Evolutionary conservation across 2,888 invertebrate species (phyloP).

Genomic region (Microctonus brassicae): DNA sequence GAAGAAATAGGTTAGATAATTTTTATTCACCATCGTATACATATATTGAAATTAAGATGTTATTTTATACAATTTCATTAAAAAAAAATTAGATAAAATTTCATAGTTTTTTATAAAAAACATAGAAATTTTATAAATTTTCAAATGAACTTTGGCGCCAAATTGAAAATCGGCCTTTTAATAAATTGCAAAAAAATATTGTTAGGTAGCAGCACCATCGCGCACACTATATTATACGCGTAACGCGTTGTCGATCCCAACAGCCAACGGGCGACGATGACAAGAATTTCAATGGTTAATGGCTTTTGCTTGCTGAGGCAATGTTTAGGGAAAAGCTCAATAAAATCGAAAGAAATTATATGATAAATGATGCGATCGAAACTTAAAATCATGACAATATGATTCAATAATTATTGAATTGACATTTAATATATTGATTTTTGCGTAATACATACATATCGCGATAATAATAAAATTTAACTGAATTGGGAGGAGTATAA

Average conservation of each 20-base stretch:
- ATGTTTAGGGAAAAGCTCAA: slow-evolving; percentile 58
- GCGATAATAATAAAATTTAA: slow-evolving; percentile 4
- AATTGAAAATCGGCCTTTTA: neutral
- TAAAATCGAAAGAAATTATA: slow-evolving; percentile 72
- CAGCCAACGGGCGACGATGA: slow-evolving; percentile 35
- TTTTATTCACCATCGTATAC: no score
- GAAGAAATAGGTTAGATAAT: no score
- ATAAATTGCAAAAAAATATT: neutral
- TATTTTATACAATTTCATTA: no score
- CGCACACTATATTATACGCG: no score
- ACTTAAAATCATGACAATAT: slow-evolving; percentile 74
- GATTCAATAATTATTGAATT: slow-evolving; percentile 61
- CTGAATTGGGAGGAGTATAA: neutral
- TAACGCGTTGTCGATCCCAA: slow-evolving; percentile 25
- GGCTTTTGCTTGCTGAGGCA: slow-evolving; percentile 58
- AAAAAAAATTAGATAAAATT: no score
- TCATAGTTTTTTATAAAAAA: no score
- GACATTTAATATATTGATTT: slow-evolving; percentile 38
- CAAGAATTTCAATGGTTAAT: slow-evolving; percentile 53
- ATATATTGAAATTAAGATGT: no score
- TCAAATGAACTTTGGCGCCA: neutral
- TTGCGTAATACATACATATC: slow-evolving; percentile 22
- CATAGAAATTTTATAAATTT: no score
- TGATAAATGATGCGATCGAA: slow-evolving; percentile 75
- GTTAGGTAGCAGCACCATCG: slow-evolving; percentile 38